Conservation (phyloP, 2,888 invertebrate genomes). For the Meiosimyza decipiens region DNA sequence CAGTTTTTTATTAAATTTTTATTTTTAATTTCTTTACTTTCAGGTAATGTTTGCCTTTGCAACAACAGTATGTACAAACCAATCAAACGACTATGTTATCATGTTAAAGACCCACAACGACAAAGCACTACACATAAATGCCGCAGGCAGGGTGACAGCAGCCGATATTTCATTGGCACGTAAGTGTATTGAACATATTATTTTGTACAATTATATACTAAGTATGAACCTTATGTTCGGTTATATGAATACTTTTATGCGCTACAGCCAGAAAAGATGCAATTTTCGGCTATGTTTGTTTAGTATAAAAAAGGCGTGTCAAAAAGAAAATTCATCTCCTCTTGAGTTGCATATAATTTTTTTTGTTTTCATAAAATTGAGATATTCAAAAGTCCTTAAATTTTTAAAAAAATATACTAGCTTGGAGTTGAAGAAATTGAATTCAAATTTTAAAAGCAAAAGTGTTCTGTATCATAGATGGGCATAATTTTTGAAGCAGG, state of each 20-base stretch:
- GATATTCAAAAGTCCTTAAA: too few species aligned
- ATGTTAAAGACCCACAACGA: conserved; percentile 59
- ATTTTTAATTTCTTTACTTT: conserved; percentile 25
- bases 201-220: conserved; percentile 26
- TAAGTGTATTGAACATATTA: conserved; percentile 53
- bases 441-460: too few species aligned
- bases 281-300: too few species aligned
- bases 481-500: too few species aligned
- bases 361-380: too few species aligned
- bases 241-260: not conserved
- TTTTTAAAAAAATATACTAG: too few species aligned
- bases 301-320: too few species aligned
- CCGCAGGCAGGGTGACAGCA: conserved; percentile 61
- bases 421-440: too few species aligned
- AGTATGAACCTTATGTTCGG: not conserved
- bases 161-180: conserved; percentile 63
- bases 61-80: conserved; percentile 57
- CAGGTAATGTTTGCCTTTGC: conserved; percentile 64
- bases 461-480: too few species aligned
- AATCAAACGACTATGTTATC: conserved; percentile 62
- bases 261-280: too few species aligned
- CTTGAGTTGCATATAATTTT: too few species aligned
- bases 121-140: conserved; percentile 62
- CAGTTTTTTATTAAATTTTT: conserved; percentile 6
- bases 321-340: too few species aligned